Evolutionary conservation across 2,888 invertebrate species (phyloP).

Genomic region (Ennomos erosarius): DNA sequence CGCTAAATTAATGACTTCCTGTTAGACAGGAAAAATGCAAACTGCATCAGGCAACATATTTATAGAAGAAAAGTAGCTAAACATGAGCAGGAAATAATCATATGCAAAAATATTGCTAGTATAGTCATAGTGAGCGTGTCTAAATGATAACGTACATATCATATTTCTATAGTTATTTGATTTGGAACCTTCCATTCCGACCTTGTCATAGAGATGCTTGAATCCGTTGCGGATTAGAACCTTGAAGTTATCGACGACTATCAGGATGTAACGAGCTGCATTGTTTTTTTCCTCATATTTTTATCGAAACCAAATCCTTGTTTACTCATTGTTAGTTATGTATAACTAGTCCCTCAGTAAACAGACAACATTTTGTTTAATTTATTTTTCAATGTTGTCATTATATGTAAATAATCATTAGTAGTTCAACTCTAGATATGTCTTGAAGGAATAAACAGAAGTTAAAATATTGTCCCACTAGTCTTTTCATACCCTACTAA

Average conservation of each 20-base stretch:
- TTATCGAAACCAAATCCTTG: background rate
- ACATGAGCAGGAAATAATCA: background rate
- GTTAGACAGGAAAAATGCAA: too few relatives aligned
- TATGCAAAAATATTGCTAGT: background rate
- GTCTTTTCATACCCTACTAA: too few relatives aligned
- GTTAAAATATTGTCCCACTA: too few relatives aligned
- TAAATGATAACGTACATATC: constrained; percentile 17
- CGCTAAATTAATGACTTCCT: too few relatives aligned
- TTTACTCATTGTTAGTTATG: constrained; percentile 5
- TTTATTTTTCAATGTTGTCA: too few relatives aligned
- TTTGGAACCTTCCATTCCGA: constrained; percentile 48
- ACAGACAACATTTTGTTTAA: too few relatives aligned
- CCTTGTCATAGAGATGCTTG: constrained; percentile 70
- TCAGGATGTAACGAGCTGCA: constrained; percentile 70
- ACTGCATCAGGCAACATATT: too few relatives aligned
- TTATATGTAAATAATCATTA: too few relatives aligned
- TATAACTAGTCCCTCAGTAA: background rate
- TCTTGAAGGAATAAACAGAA: too few relatives aligned
- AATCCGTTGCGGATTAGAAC: constrained; percentile 59
- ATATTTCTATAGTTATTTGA: constrained; percentile 21
- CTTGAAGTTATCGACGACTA: constrained; percentile 73
- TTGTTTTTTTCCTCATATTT: constrained; percentile 48
- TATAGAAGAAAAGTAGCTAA: too few relatives aligned
- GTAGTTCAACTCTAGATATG: too few relatives aligned
- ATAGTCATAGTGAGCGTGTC: constrained; percentile 14